A percentile compares a stretch with the other conserved stretches of the same genome.
Evolutionary conservation across 2,113 vertebrate species (phyloP).

Genomic region (Charina bottae): DNA sequence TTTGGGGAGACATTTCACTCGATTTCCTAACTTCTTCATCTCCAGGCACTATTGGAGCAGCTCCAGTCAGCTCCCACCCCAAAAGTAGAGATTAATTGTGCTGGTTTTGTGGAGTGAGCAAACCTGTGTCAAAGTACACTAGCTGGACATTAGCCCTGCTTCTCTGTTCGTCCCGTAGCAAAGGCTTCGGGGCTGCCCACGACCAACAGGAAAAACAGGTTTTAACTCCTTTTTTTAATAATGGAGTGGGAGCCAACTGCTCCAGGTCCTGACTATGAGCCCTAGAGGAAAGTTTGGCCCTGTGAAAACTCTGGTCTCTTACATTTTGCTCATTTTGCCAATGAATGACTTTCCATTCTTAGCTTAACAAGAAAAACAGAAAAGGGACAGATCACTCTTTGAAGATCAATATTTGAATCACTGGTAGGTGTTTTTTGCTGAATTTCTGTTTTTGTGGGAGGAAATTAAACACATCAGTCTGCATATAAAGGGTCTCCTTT

Average conservation of each 20-base stretch:
- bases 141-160: background rate
- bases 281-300: background rate
- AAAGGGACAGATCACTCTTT: too few relatives aligned
- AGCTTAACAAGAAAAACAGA: too few relatives aligned
- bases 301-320: background rate
- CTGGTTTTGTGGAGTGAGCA: background rate
- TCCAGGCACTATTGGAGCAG: background rate
- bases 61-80: background rate
- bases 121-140: background rate
- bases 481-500: too few relatives aligned
- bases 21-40: background rate
- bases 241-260: background rate
- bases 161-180: background rate
- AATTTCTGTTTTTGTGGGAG: too few relatives aligned
- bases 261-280: background rate
- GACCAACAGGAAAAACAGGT: background rate
- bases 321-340: background rate
- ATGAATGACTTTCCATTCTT: too few relatives aligned
- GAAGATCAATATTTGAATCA: too few relatives aligned
- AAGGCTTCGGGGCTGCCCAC: background rate
- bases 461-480: too few relatives aligned
- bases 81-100: background rate
- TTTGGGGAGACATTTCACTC: rapidly evolving
- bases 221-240: background rate
- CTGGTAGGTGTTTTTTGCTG: too few relatives aligned